Base-by-base conservation (phyloP, 2,113 vertebrate genomes). In the Egretta garzetta region DNA sequence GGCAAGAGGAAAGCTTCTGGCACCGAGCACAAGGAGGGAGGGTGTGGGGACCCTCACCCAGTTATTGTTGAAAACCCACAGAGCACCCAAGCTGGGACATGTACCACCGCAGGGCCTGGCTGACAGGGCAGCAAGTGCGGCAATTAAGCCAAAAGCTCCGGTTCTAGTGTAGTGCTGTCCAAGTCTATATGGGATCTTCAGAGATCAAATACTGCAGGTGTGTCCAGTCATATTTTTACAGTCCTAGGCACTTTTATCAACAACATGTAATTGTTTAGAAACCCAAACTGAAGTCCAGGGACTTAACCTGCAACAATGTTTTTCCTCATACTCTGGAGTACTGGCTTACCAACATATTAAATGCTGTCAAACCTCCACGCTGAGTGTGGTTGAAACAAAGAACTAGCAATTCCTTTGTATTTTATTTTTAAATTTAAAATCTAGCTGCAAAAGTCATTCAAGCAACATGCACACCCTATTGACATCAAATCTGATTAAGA, bases 11-110 rank as follows among this genome's bases (percentile, higher is more conserved):
- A 14, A 62, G 7, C 21, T 49, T 33, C 45, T 18, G 47, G 20
- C 53, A 58, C 20, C 0, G 1, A 45, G 35, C 15, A 6, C 50
- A 4, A 0, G 0, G 2, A 66, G 32, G 32, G 1, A 41, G 27
- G 33, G 18, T 0, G 7, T 6, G 52, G 39, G 3, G 23, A 33
- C 24, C 56, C 18, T 22, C 16, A 39, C 47, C 41, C 16, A 9
- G 15, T 12, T 3, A 4, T 2, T 49, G 72, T 0, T 17, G 18
- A 9, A 23, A 35, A 18, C 13, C 12, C 32, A 3, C 10, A 4
- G 59, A 41, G 41, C 6, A 8, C 16, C 37, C 7, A 19, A 26
- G 35, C 27, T 18, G 22, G 9, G 28, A 7, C 28, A 33, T 0
- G 10, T 20, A 5, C 26, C 66, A 6, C 41, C 64, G 24, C 14